A percentile compares a stretch with the other conserved stretches of the same genome.
Evolutionary conservation across 2,888 invertebrate species (phyloP).

Genomic region (Drosophila stalkeri): DNA sequence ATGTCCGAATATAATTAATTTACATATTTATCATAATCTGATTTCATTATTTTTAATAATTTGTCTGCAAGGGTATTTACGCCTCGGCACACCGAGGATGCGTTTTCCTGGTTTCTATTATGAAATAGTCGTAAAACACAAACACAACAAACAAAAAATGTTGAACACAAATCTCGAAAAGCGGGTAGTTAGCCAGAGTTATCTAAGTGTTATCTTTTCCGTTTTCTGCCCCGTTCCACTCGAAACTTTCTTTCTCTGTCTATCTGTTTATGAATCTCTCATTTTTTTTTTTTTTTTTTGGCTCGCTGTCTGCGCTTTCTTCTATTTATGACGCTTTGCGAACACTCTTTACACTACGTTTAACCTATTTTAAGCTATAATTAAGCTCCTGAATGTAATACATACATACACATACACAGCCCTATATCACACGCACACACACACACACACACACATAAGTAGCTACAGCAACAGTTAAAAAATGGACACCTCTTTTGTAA

Average conservation of each 20-base stretch:
- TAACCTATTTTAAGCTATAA: conserved; percentile 55
- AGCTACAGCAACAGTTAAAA: conserved; percentile 56
- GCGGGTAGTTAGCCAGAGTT: conserved; percentile 59
- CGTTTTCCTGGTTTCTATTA: conserved; percentile 18
- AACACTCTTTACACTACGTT: conserved; percentile 53
- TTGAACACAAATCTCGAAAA: conserved; percentile 28
- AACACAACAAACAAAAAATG: conserved; percentile 32
- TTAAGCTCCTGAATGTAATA: conserved; percentile 43
- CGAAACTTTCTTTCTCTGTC: conserved; percentile 32
- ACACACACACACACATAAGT: conserved; percentile 27
- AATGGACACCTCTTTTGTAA: conserved; percentile 64
- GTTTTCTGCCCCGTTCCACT: conserved; percentile 35
- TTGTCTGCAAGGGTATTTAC: conserved; percentile 18
- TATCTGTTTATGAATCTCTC: conserved; percentile 22
- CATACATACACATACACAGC: conserved; percentile 20
- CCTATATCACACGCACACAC: conserved; percentile 16
- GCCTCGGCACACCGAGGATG: conserved; percentile 17
- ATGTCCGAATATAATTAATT: background rate
- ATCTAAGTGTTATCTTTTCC: conserved; percentile 52
- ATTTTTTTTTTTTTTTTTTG: conserved; percentile 31
- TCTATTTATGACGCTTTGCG: conserved; percentile 55
- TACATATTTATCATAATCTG: background rate
- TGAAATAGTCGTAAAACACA: conserved; percentile 20
- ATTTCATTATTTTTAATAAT: too few species aligned
- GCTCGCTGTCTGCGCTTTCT: conserved; percentile 60